phyloP scores from a whole-genome alignment of 2,888 invertebrate genomes.

The Drosophila recens region DNA sequence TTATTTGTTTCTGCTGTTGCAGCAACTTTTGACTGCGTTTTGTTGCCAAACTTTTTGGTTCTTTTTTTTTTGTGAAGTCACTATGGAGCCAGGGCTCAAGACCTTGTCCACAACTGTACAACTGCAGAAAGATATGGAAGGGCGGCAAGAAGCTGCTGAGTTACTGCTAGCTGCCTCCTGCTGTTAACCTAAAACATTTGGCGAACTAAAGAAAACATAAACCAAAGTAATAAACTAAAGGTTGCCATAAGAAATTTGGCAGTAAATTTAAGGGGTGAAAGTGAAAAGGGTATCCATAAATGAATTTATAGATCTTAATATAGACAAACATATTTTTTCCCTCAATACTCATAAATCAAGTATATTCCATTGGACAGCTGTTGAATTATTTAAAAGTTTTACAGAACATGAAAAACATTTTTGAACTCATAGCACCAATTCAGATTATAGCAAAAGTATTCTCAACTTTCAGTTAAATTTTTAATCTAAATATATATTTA shows the following conservation, averaged over 20 bases:
- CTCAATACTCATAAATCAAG: constrained; percentile 5
- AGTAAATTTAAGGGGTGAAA: constrained; percentile 31
- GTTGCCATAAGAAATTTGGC: constrained; percentile 61
- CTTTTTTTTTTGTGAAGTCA: constrained; percentile 42
- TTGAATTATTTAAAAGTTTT: background rate
- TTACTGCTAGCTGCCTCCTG: constrained; percentile 47
- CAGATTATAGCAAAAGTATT: background rate
- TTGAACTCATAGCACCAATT: background rate
- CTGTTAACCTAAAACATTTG: constrained; percentile 67
- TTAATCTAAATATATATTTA: too few relatives aligned
- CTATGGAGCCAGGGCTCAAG: constrained; percentile 59
- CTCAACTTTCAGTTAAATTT: background rate
- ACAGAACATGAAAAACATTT: background rate
- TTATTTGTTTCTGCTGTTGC: constrained; percentile 52
- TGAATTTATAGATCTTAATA: constrained; percentile 22
- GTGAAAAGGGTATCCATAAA: constrained; percentile 23
- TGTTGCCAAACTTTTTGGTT: constrained; percentile 53
- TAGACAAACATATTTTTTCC: constrained; percentile 3
- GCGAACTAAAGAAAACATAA: constrained; percentile 58
- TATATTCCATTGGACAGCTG: background rate
- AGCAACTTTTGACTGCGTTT: constrained; percentile 64
- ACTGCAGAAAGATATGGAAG: constrained; percentile 2
- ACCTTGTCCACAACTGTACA: constrained; percentile 53
- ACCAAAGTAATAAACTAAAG: constrained; percentile 72
- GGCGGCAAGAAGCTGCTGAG: constrained; percentile 3